Percentiles rank a stretch among this genome's conserved stretches.
Evolutionary conservation across 2,888 invertebrate genomes (phyloP).

Genomic region (Seira sanloemensis): DNA sequence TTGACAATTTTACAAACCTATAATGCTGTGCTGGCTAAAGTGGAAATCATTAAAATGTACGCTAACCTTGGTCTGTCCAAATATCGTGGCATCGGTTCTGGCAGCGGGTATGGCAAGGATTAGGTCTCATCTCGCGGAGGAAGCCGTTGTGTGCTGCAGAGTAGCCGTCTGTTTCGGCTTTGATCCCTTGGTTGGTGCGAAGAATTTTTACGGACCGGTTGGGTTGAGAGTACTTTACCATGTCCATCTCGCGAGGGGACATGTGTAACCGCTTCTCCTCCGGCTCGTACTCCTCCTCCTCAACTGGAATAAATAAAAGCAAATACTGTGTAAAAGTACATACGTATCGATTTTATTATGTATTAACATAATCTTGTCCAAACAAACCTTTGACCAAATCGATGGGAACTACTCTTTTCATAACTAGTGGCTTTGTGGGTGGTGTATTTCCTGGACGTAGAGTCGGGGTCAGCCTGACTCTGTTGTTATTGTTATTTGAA

Average conservation of each 20-base stretch:
- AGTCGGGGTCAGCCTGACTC: neutral
- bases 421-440: slow-evolving; percentile 41
- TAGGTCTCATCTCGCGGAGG: slow-evolving; percentile 63
- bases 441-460: slow-evolving; percentile 50
- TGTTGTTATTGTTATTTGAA: neutral
- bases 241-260: neutral
- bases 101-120: slow-evolving; percentile 64
- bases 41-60: no score
- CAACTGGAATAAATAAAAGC: neutral
- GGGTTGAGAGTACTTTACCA: neutral
- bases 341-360: no score
- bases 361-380: neutral
- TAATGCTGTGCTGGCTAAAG: no score
- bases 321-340: neutral
- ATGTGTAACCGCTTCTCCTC: slow-evolving; percentile 45
- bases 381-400: slow-evolving; percentile 36
- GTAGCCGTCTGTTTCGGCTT: slow-evolving; percentile 57
- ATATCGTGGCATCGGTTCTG: slow-evolving; percentile 66
- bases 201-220: slow-evolving; percentile 47
- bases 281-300: slow-evolving; percentile 40
- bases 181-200: slow-evolving; percentile 24
- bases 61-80: slow-evolving; percentile 61
- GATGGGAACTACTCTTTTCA: slow-evolving; percentile 45
- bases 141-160: slow-evolving; percentile 59
- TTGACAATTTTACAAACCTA: no score